Conservation (phyloP, 2,888 invertebrate species). For the Apocheima hispidaria region DNA sequence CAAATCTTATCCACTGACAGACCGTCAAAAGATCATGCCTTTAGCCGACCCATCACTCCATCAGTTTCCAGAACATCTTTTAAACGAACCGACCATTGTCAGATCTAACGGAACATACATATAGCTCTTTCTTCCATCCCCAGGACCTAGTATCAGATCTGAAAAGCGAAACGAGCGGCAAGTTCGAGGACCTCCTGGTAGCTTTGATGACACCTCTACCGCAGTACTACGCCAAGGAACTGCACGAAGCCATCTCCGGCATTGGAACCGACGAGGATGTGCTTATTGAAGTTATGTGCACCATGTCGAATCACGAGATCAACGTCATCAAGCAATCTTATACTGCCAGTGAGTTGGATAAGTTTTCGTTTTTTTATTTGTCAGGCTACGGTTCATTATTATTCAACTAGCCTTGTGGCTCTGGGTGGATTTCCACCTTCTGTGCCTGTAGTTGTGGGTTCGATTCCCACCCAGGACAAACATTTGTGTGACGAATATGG, state of each 20-base stretch:
- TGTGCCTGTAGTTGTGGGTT: too few relatives aligned
- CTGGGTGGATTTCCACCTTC: too few relatives aligned
- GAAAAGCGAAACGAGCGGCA: conserved; percentile 95
- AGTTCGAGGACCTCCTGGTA: conserved; percentile 93
- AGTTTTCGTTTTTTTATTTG: background rate
- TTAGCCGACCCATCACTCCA: too few relatives aligned
- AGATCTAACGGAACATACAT: background rate
- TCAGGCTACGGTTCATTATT: background rate
- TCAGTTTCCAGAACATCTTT: too few relatives aligned
- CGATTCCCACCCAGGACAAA: too few relatives aligned
- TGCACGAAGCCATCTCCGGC: conserved; percentile 94
- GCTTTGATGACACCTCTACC: conserved; percentile 94
- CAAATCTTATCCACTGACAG: too few relatives aligned
- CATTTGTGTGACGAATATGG: too few relatives aligned
- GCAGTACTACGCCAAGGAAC: conserved; percentile 93
- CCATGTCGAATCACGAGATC: conserved; percentile 94
- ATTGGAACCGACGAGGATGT: conserved; percentile 94
- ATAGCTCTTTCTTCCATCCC: background rate
- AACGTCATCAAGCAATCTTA: conserved; percentile 92
- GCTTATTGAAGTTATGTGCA: conserved; percentile 95
- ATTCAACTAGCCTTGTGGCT: too few relatives aligned
- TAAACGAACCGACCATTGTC: too few relatives aligned
- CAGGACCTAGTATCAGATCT: conserved; percentile 92
- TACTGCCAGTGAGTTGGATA: conserved; percentile 88
- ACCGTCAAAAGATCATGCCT: too few relatives aligned